Conservation (phyloP, 2,888 invertebrate species). For the Heteropelma amictum region DNA sequence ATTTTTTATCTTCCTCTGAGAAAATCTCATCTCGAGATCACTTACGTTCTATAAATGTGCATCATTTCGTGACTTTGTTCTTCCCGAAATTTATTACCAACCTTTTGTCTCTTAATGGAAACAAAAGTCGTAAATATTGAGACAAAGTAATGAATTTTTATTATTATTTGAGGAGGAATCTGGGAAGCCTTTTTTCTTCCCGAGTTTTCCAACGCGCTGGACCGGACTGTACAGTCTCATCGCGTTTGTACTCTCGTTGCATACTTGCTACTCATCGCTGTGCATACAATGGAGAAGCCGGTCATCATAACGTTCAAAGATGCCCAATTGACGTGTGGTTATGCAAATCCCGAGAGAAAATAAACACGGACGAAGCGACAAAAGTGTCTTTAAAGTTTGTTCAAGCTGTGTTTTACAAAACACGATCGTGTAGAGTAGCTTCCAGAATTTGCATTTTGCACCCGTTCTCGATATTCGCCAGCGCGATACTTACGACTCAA, state of each 20-base stretch:
- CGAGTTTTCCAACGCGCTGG: neutral
- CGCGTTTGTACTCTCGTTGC: neutral
- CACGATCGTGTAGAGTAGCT: neutral
- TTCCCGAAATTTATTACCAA: too few relatives aligned
- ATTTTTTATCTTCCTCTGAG: too few relatives aligned
- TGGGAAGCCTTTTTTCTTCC: neutral
- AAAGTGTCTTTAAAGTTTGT: constrained; percentile 3
- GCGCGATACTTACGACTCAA: neutral
- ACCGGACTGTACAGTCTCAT: neutral
- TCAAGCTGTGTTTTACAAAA: constrained; percentile 5
- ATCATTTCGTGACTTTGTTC: too few relatives aligned
- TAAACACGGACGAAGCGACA: neutral
- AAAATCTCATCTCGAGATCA: too few relatives aligned
- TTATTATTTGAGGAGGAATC: neutral
- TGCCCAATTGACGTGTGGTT: constrained; percentile 14
- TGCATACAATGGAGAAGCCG: neutral
- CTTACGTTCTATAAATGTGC: too few relatives aligned
- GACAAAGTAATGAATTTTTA: neutral
- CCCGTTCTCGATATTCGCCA: neutral
- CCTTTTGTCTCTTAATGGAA: too few relatives aligned
- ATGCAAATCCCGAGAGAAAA: neutral
- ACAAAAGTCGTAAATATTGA: too few relatives aligned
- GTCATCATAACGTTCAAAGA: constrained; percentile 21
- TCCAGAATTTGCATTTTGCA: constrained; percentile 19
- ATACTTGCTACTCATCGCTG: constrained; percentile 9